Percentiles rank a stretch among this genome's conserved stretches.
phyloP scores from a whole-genome alignment of 2,113 vertebrate species.

The Salvelinus namaycush region DNA sequence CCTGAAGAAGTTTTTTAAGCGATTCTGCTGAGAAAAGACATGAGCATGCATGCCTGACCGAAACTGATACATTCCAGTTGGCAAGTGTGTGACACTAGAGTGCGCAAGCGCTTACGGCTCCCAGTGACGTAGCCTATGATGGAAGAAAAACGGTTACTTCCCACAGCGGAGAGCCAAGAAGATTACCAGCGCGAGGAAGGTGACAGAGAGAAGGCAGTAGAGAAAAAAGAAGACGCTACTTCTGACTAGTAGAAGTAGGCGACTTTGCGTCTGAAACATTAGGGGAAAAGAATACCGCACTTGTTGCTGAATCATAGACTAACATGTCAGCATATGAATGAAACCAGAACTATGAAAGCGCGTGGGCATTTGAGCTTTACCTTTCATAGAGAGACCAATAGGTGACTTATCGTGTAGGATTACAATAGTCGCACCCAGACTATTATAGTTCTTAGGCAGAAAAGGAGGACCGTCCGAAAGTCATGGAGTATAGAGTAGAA shows the following conservation, averaged over 20 bases:
- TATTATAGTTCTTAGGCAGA: slow-evolving; percentile 28
- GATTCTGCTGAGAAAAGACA: background rate
- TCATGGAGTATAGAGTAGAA: slow-evolving; percentile 62
- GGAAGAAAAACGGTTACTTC: slow-evolving; percentile 60
- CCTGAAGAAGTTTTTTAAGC: too few relatives aligned
- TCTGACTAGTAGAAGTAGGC: slow-evolving; percentile 13
- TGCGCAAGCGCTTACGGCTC: slow-evolving; percentile 63
- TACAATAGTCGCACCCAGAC: slow-evolving; percentile 3
- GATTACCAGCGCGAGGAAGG: slow-evolving; percentile 43
- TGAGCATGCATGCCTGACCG: background rate
- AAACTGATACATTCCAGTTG: slow-evolving; percentile 14
- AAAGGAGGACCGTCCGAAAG: slow-evolving; percentile 34
- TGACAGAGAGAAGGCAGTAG: slow-evolving; percentile 19
- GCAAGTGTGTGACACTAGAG: slow-evolving; percentile 37
- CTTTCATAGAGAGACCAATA: slow-evolving; percentile 19
- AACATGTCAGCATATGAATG: slow-evolving; percentile 7
- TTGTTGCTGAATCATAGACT: background rate
- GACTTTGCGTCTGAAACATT: background rate
- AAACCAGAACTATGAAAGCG: slow-evolving; percentile 33
- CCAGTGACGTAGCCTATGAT: slow-evolving; percentile 58
- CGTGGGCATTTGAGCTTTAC: slow-evolving; percentile 13
- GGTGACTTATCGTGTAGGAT: slow-evolving; percentile 20
- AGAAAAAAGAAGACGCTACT: background rate
- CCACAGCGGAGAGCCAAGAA: slow-evolving; percentile 42
- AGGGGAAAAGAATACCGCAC: background rate